Evolutionary conservation across 2,113 vertebrate species (phyloP), one percentile per base, ranked within the genome.

Genomic region (Nansenia antarctica): DNA sequence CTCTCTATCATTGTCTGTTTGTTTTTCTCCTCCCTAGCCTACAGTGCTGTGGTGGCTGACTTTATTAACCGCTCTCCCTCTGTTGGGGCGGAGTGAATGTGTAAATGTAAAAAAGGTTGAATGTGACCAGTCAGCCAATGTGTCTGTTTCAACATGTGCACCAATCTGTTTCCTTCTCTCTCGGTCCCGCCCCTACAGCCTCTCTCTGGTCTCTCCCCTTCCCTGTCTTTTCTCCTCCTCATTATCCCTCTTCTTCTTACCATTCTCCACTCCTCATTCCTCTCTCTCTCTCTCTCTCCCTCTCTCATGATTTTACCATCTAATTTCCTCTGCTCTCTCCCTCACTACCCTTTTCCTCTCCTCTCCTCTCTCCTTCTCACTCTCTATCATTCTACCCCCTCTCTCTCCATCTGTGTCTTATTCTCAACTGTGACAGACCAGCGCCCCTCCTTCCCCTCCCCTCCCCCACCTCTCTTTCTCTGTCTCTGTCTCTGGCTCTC

Each of bases 151-250:
- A 57, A 18, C 26, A 57, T 30, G 15, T 15, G 89, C 70, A 52
- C 72, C 76, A 77, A 85, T 88, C 85, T 82, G 72, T 85, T 86
- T 84, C 62, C 52, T 45, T 52, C 65, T 74, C 24, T n/a, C 9
- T 49, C 45, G 18, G 1, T 9, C 54, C 11, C 12, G 12, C 27
- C 27, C 54, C 54, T 30, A 6, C 22, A 27, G 22, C 26, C 12
- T n/a, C 9, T 57, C 54, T 30, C 54, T 18, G 9, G 2, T 2
- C 53, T 55, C 53, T 55, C 52, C 24, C 26, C 24, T 14, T 0
- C 20, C 20, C 47, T 52, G 15, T 52, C 49, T 24, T 22, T n/a
- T 9, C 49, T 7, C 2, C 20, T 9, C 8, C 5, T 58, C 20
- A n/a, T n/a, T n/a, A n/a, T 72, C 37, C 29, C 37, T 32, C 72